Evolutionary conservation across 2,888 invertebrate species (phyloP).

Genomic region (Spodoptera picta): DNA sequence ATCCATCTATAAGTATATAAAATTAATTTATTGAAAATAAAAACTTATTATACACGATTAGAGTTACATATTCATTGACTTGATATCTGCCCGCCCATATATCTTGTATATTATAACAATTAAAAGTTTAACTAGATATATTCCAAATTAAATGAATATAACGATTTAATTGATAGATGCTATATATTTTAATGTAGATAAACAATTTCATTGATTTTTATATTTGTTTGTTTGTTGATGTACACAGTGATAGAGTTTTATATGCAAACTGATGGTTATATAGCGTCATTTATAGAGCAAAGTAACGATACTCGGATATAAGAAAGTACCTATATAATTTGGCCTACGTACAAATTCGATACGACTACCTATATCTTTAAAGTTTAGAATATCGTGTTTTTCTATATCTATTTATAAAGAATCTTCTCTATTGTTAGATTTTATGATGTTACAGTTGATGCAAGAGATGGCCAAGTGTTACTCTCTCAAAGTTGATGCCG

Average conservation of each 20-base stretch:
- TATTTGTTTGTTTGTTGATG: conserved; percentile 42
- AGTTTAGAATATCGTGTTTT: conserved; percentile 52
- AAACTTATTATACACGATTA: conserved; percentile 61
- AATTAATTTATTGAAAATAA: conserved; percentile 64
- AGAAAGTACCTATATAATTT: conserved; percentile 43
- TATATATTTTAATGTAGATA: conserved; percentile 45
- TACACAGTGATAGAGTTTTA: conserved; percentile 46
- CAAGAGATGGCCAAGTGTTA: conserved; percentile 61
- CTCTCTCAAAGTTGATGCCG: conserved; percentile 78
- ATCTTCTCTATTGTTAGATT: conserved; percentile 57
- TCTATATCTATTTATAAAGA: conserved; percentile 47
- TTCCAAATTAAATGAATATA: conserved; percentile 52
- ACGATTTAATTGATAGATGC: conserved; percentile 45
- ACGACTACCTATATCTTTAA: conserved; percentile 44
- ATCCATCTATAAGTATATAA: conserved; percentile 59
- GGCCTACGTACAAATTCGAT: conserved; percentile 58
- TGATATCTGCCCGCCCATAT: conserved; percentile 58
- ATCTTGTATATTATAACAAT: conserved; percentile 47
- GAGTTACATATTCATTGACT: conserved; percentile 58
- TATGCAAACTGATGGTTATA: conserved; percentile 38
- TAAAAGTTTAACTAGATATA: conserved; percentile 56
- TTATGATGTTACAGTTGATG: conserved; percentile 62
- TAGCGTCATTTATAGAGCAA: conserved; percentile 27
- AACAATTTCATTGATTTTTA: conserved; percentile 40
- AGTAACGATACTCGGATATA: conserved; percentile 26